phyloP scores from a whole-genome alignment of 1,140 invertebrate species.

The Sarcophaga bullata region DNA sequence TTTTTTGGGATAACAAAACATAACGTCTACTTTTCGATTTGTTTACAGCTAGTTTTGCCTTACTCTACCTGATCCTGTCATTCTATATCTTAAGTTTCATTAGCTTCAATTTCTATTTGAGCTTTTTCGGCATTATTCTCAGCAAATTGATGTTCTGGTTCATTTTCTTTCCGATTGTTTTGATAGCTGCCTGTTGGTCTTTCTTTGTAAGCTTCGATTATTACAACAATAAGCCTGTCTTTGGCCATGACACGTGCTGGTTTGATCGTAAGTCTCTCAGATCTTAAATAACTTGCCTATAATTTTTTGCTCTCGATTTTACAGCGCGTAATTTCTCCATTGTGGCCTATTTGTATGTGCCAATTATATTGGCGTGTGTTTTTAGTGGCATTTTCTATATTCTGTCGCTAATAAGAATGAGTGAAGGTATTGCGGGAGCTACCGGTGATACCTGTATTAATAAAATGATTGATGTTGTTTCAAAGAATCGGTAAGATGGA shows the following conservation, averaged over 20 bases:
- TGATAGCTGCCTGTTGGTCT: constrained; percentile 57
- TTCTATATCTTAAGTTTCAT: constrained; percentile 61
- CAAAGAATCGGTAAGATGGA: constrained; percentile 52
- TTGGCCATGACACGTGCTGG: constrained; percentile 60
- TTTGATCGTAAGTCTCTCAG: constrained; percentile 57
- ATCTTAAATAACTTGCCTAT: neutral
- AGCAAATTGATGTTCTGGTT: constrained; percentile 63
- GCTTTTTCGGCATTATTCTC: constrained; percentile 58
- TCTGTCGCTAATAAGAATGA: constrained; percentile 53
- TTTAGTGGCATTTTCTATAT: constrained; percentile 58
- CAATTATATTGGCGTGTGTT: constrained; percentile 55
- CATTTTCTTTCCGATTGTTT: constrained; percentile 55
- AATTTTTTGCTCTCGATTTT: neutral
- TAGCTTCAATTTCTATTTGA: constrained; percentile 59
- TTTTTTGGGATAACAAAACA: too few species aligned
- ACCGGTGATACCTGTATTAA: constrained; percentile 45
- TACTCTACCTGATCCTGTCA: constrained; percentile 56
- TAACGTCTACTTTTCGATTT: neutral
- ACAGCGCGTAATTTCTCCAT: constrained; percentile 58
- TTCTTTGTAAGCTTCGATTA: constrained; percentile 53
- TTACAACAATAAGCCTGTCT: constrained; percentile 50
- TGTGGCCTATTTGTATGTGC: constrained; percentile 58
- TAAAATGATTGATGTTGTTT: constrained; percentile 53
- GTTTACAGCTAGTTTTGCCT: constrained; percentile 51
- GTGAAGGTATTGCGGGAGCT: constrained; percentile 46